Conservation (phyloP, 2,888 invertebrate species). For the Exocentrus adspersus region DNA sequence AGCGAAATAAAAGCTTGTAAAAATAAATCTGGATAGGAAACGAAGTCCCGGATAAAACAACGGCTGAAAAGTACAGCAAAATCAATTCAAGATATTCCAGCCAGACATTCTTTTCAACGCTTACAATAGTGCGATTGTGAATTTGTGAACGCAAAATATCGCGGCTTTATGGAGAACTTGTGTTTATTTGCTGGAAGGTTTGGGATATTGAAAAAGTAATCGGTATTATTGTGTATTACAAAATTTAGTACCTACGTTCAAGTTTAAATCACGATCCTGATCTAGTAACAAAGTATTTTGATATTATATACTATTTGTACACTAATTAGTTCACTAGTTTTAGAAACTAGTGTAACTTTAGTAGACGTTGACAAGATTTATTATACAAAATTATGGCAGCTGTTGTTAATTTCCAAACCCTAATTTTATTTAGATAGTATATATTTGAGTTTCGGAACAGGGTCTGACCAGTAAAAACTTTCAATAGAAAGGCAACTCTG, state of each 20-base stretch:
- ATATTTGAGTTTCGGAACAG: neutral
- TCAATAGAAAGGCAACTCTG: neutral
- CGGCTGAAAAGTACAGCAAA: neutral
- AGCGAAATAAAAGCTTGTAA: neutral
- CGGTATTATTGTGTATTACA: too few relatives aligned
- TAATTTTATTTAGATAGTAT: too few relatives aligned
- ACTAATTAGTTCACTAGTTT: too few relatives aligned
- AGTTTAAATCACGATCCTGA: too few relatives aligned
- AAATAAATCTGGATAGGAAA: neutral
- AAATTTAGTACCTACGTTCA: too few relatives aligned
- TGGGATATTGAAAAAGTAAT: neutral
- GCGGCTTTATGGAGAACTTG: neutral
- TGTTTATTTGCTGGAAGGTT: neutral
- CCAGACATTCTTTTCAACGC: neutral
- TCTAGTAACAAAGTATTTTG: too few relatives aligned
- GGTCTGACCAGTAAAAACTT: neutral
- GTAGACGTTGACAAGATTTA: too few relatives aligned
- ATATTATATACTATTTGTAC: too few relatives aligned
- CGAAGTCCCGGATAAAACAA: neutral
- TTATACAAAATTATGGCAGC: too few relatives aligned
- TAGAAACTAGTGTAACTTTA: too few relatives aligned
- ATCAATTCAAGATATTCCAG: neutral
- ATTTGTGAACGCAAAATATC: neutral
- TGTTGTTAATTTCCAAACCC: too few relatives aligned
- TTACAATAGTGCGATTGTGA: neutral